Base-by-base conservation (phyloP, 1,140 invertebrate species). In the Pectinophora gossypiella region DNA sequence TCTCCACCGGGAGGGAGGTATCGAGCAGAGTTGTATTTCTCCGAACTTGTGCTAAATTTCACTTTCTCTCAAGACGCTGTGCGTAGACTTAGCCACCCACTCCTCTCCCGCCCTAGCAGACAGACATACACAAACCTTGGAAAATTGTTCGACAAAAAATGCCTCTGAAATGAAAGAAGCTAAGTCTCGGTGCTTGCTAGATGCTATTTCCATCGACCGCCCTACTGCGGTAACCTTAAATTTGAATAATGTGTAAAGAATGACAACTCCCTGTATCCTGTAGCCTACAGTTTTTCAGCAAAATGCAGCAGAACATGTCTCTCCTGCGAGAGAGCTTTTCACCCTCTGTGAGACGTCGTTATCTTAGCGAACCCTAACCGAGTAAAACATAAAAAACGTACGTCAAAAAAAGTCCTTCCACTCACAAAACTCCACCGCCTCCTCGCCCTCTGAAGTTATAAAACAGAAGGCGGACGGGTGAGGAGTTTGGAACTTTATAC, bases 41-140 rank as follows among this genome's bases (percentile, higher is more conserved):
- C 79, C 84, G 75, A 85, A 85, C 75, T 87, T 85, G 83, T 72
- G 79, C 84, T 80, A 87, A 87, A 85, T 87, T 87, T 87, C 84
- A 85, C 84, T 87, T 87, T 87, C 84, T 80, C 74, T 76, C 72
- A 85, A 85, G 84, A 86, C 73, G 79, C 60, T 83, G 73, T 84
- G 80, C 79, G 83, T 86, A 77, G 69, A 81, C 69, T 75, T 76
- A 83, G 58, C 75, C 78, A 68, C 80, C 80, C 79, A 76, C 76
- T 50, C 48, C 54, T 48, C n/a, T n/a, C 67, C 70, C 68, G 57
- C 64, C 61, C 60, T 65, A 47, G 46, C 67, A 62, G 62, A 70
- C 67, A 62, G 62, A 70, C 47, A 49, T 65, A 62, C 61, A 68
- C 55, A 66, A 77, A 77, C 72, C 80, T 76, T 57, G 61, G 51